Conservation (phyloP, 2,113 vertebrate species). For the Menura novaehollandiae region DNA sequence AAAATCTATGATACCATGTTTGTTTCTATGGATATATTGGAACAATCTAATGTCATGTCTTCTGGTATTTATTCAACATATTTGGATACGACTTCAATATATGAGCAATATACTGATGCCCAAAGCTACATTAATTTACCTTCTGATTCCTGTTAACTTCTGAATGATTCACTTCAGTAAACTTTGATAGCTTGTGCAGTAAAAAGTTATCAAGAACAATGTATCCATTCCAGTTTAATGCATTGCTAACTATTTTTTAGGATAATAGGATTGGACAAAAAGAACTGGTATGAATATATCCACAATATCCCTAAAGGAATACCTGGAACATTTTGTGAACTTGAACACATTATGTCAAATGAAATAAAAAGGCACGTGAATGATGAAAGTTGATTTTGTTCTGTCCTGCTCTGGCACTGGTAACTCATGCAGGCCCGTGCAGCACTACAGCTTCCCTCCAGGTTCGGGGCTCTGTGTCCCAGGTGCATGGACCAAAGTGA, state of each 20-base stretch:
- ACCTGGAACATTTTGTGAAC: background rate
- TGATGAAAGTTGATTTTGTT: background rate
- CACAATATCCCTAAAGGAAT: background rate
- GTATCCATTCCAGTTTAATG: background rate
- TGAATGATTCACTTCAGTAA: background rate
- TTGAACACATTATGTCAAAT: background rate
- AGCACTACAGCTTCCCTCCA: background rate
- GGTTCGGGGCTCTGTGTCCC: background rate
- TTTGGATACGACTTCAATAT: background rate
- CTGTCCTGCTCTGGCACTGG: background rate
- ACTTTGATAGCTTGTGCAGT: background rate
- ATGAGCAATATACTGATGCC: background rate
- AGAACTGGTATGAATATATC: background rate
- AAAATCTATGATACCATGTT: background rate
- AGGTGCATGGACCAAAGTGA: fast-evolving
- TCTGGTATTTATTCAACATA: background rate
- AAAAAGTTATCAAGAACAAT: background rate
- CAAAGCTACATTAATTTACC: background rate
- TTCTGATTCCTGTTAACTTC: background rate
- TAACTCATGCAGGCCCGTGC: fast-evolving
- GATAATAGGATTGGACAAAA: background rate
- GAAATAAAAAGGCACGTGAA: background rate
- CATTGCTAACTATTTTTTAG: background rate
- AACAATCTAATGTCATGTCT: background rate
- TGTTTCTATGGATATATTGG: background rate